Percentiles rank a stretch among this genome's conserved stretches.
phyloP scores from a whole-genome alignment of 1,140 invertebrate genomes.

The Cecropterus lyciades region DNA sequence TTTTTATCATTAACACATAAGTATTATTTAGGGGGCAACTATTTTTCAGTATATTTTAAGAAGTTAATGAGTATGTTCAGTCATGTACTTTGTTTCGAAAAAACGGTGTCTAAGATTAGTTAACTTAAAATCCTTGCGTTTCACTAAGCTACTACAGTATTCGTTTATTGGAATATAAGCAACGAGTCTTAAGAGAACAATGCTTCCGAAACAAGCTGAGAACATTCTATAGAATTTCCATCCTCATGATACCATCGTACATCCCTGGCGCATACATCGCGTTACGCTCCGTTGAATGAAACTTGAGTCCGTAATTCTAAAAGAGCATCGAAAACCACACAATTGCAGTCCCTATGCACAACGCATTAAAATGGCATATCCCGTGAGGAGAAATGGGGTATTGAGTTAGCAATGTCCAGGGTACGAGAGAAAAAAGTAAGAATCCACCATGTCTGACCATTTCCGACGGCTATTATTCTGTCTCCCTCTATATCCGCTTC shows the following conservation, averaged over 20 bases:
- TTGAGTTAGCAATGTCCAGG: slow-evolving; percentile 77
- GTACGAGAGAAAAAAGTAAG: slow-evolving; percentile 74
- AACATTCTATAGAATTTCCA: slow-evolving; percentile 30
- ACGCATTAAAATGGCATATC: slow-evolving; percentile 40
- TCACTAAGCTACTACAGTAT: background rate
- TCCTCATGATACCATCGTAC: slow-evolving; percentile 40
- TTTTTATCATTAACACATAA: too few relatives aligned
- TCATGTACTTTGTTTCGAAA: too few relatives aligned
- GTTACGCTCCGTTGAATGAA: slow-evolving; percentile 60
- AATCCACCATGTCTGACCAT: slow-evolving; percentile 82
- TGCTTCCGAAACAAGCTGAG: background rate
- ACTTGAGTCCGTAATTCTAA: slow-evolving; percentile 56
- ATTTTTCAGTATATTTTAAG: too few relatives aligned
- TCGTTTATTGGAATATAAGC: background rate
- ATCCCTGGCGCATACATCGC: slow-evolving; percentile 53
- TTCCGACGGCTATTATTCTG: slow-evolving; percentile 83
- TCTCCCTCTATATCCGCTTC: slow-evolving; percentile 83
- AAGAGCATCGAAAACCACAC: slow-evolving; percentile 39
- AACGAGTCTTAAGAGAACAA: background rate
- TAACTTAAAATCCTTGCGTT: background rate
- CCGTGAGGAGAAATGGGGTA: slow-evolving; percentile 41
- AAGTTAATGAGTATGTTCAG: too few relatives aligned
- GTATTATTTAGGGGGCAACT: too few relatives aligned
- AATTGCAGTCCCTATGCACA: slow-evolving; percentile 39
- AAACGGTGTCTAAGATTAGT: too few relatives aligned